phyloP scores from a whole-genome alignment of 2,888 invertebrate species.

The Diabrotica balteata region DNA sequence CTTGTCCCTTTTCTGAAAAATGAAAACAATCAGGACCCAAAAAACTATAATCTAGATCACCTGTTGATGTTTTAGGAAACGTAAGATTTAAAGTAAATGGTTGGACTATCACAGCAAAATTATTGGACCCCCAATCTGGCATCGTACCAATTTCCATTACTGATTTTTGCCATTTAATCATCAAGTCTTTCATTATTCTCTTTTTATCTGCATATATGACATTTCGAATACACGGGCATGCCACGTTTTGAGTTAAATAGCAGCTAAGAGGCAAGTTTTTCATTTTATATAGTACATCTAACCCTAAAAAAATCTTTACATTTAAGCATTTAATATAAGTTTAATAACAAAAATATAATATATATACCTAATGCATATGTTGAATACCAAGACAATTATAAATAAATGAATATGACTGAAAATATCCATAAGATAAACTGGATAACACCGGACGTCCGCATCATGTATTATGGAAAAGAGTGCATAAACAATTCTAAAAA shows the following conservation, averaged over 20 bases:
- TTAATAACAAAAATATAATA: no score
- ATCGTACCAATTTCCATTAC: constrained; percentile 62
- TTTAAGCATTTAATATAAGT: no score
- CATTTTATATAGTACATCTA: constrained; percentile 27
- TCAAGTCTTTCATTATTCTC: constrained; percentile 59
- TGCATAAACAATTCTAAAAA: no score
- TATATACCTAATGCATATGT: no score
- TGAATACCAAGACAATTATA: no score
- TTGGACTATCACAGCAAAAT: constrained; percentile 67
- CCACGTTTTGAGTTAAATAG: constrained; percentile 27
- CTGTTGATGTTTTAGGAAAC: constrained; percentile 59
- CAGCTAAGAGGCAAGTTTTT: constrained; percentile 29
- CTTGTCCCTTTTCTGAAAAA: constrained; percentile 68
- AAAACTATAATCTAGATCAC: constrained; percentile 62
- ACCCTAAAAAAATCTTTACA: constrained; percentile 26
- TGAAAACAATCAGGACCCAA: constrained; percentile 71
- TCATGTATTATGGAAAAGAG: no score
- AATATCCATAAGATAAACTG: no score
- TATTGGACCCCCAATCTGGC: constrained; percentile 62
- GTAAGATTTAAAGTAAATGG: constrained; percentile 60
- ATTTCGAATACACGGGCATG: constrained; percentile 64
- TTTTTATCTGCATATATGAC: constrained; percentile 49
- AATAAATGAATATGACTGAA: no score
- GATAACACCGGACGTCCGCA: no score
- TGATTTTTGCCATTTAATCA: constrained; percentile 63